These are phyloP conservation scores for Forbesichthys papilliferus DNA, from an alignment of 2,113 vertebrate species.

Conservation along the genomic window DNA sequence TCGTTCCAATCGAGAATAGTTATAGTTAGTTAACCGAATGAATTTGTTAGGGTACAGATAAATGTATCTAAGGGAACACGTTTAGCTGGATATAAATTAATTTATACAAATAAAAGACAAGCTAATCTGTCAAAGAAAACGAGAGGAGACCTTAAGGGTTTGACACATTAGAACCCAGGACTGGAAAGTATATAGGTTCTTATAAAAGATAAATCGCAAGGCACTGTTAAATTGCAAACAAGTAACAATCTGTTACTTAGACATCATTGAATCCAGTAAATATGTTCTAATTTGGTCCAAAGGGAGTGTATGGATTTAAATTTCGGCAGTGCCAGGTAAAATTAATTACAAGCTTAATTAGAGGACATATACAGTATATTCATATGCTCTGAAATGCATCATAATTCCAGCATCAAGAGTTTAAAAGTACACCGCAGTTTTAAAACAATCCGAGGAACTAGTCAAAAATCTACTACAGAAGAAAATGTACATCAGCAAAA, in stretches of 20 bases:
- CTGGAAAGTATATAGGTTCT: conserved; percentile 36
- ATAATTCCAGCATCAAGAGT: conserved; percentile 34
- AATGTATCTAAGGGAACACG: too few relatives aligned
- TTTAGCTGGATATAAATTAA: background rate
- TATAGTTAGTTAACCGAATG: background rate
- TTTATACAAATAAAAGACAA: conserved; percentile 20
- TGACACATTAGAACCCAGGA: conserved; percentile 40
- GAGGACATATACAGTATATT: background rate
- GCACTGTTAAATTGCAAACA: conserved; percentile 72
- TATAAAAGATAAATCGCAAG: conserved; percentile 66
- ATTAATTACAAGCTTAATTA: conserved; percentile 22
- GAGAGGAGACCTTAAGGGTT: conserved; percentile 1
- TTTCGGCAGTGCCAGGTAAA: conserved; percentile 66
- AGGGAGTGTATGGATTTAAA: conserved; percentile 42
- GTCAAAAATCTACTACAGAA: conserved; percentile 20
- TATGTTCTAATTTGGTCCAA: conserved; percentile 70
- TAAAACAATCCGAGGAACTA: conserved; percentile 36
- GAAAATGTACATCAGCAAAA: conserved; percentile 33
- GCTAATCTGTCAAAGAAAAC: background rate
- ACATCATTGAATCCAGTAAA: conserved; percentile 65
- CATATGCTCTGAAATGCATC: conserved; percentile 10
- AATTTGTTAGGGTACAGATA: background rate
- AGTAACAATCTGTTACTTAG: conserved; percentile 61
- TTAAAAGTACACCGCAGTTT: background rate
- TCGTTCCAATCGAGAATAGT: background rate